phyloP scores from a whole-genome alignment of 2,888 invertebrate species.

The Caenorhabditis afra region DNA sequence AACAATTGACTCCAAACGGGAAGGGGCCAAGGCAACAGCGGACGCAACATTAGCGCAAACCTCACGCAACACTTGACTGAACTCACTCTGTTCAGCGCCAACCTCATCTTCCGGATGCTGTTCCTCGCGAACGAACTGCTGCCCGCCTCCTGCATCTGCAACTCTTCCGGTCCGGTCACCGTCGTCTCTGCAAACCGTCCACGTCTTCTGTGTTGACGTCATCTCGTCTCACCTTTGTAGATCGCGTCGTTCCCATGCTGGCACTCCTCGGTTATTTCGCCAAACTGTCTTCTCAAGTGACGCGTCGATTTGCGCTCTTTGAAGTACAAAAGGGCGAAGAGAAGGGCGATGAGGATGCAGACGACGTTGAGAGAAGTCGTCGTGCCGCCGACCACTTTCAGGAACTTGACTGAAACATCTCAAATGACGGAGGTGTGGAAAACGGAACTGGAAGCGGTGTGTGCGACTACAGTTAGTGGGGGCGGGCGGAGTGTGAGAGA shows the following conservation, averaged over 20 bases:
- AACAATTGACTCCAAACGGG: conserved; percentile 9
- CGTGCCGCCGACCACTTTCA: conserved; percentile 54
- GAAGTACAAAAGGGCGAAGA: conserved; percentile 47
- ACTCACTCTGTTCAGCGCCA: conserved; percentile 48
- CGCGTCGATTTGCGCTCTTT: conserved; percentile 39
- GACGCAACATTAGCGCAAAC: too few relatives aligned
- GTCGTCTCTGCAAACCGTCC: conserved; percentile 50
- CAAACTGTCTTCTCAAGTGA: conserved; percentile 34
- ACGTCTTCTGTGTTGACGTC: neutral
- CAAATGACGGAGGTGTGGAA: conserved; percentile 8
- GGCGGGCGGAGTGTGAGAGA: neutral
- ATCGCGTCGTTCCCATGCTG: conserved; percentile 24
- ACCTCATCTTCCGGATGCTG: conserved; percentile 50
- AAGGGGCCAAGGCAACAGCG: too few relatives aligned
- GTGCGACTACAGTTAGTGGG: conserved; percentile 12
- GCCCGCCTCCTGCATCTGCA: conserved; percentile 12
- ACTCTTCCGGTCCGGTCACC: conserved; percentile 29
- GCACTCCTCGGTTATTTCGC: conserved; percentile 31
- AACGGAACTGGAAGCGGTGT: neutral
- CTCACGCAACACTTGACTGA: too few relatives aligned
- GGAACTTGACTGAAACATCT: conserved; percentile 49
- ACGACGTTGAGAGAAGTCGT: conserved; percentile 53
- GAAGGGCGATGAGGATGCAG: conserved; percentile 39
- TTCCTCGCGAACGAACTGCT: conserved; percentile 44
- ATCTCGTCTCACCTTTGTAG: conserved; percentile 35